phyloP scores from a whole-genome alignment of 2,113 vertebrate species.

The Piprites chloris region DNA sequence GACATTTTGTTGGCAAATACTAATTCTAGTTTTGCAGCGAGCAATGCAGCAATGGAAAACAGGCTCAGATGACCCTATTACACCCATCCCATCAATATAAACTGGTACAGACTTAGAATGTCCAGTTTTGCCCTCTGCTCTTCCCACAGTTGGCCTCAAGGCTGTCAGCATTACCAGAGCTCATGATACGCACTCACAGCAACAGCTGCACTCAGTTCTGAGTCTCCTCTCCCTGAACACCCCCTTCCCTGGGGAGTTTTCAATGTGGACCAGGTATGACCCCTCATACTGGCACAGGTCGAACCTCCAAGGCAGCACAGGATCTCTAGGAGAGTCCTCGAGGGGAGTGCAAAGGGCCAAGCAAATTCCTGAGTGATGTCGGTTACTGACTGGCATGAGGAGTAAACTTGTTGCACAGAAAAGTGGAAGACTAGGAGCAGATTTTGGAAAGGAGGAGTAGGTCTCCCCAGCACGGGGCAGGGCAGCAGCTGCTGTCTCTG shows the following conservation, averaged over 20 bases:
- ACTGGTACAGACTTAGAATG: not conserved
- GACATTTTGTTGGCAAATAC: not conserved
- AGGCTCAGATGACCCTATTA: not conserved
- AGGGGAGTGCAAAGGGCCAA: not conserved
- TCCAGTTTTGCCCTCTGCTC: not conserved
- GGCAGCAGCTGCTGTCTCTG: not conserved
- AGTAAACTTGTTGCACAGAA: not conserved
- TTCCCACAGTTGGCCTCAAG: not conserved
- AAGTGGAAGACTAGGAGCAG: accelerated
- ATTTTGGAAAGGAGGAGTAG: not conserved
- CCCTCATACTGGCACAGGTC: not conserved
- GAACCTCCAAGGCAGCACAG: not conserved
- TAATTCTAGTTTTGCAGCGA: not conserved
- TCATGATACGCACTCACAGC: not conserved
- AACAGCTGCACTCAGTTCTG: not conserved
- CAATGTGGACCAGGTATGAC: too few species aligned
- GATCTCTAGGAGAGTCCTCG: not conserved
- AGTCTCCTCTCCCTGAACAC: not conserved
- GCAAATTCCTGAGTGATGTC: accelerated
- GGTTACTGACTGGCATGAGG: not conserved
- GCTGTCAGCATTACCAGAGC: not conserved
- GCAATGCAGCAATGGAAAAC: not conserved
- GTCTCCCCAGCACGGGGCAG: not conserved
- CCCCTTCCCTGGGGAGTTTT: not conserved
- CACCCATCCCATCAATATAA: not conserved